Base-by-base conservation (phyloP, 2,113 vertebrate species). In the Antennarius striatus region DNA sequence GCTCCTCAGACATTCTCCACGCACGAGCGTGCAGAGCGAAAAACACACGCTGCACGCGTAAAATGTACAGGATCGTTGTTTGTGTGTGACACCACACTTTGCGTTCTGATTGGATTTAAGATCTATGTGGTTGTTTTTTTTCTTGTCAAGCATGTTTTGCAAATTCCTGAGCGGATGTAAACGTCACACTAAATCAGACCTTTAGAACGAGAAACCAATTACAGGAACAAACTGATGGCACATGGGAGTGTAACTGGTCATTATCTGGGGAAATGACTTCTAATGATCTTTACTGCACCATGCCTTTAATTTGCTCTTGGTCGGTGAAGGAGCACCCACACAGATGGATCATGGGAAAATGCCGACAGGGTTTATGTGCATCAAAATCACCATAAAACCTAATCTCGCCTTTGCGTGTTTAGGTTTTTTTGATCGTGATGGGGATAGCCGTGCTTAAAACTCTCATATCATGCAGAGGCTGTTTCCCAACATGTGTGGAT, bases 351-450 rank as follows among this genome's bases (percentile, higher is more conserved):
- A 43, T 32, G 68, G 68, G 63, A 80, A 71, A 80, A 22, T 2
- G 52, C 75, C 61, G 5, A n/a, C 55, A 15, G 70, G 72, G 53
- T 82, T 75, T 56, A 69, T 73, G 56, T 56, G 50, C 75, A 72
- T 43, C 73, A 71, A 17, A 71, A 28, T 79, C 77, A 56, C 16
- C 47, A 40, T 67, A 53, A 63, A 72, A 60, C 54, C 66, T 83
- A 85, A 80, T 82, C 73, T 79, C 0, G 11, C 52, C n/a, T 7
- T 75, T 13, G 80, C 66, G 42, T 81, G 83, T 51, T 63, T 36
- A 15, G 49, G 52, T 3, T 22, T 22, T 70, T 76, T 57, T 64
- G 68, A 64, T 71, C 60, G 58, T 54, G 36, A 56, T 48, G 1
- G 63, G 63, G 63, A 63, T 48, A 56, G 55, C 0, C 13, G 8